Evolutionary conservation across 2,113 vertebrate genomes (phyloP).

Genomic region (Spheniscus mendiculus): DNA sequence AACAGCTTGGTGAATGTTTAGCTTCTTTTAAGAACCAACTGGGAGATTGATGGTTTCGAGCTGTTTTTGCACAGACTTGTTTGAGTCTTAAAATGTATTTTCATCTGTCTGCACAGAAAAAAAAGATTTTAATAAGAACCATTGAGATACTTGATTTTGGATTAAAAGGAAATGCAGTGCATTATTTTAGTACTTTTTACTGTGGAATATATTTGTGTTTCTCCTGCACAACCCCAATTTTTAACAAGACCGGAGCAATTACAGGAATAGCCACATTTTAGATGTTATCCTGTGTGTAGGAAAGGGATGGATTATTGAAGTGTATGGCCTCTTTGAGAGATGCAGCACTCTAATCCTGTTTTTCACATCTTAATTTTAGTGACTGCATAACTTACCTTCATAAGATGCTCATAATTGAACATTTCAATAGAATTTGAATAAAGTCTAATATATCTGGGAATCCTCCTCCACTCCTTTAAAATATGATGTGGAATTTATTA

Average conservation of each 20-base stretch:
- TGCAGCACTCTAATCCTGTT: not conserved
- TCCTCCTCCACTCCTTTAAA: constrained; percentile 46
- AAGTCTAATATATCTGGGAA: constrained; percentile 18
- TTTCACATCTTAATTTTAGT: constrained; percentile 43
- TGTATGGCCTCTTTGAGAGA: not conserved
- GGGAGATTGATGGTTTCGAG: not conserved
- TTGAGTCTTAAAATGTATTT: constrained; percentile 33
- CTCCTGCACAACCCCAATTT: not conserved
- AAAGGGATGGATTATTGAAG: not conserved
- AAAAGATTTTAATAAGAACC: not conserved
- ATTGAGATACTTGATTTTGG: not conserved
- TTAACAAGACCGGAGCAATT: not conserved
- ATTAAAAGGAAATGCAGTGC: not conserved
- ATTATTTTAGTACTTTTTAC: not conserved
- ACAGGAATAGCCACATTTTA: not conserved
- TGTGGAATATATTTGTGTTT: not conserved
- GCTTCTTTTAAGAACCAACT: constrained; percentile 20
- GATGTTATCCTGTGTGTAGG: not conserved
- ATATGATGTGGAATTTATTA: constrained; percentile 48
- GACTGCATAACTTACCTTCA: constrained; percentile 21
- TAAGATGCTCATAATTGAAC: constrained; percentile 39
- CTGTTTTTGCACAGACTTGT: constrained; percentile 16
- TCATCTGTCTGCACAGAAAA: not conserved
- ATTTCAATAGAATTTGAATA: constrained; percentile 43
- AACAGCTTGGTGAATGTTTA: constrained; percentile 40